Percentiles rank a stretch among this genome's conserved stretches.
Conservation (phyloP, 2,113 vertebrate species). For the Myrmecobius fasciatus region DNA sequence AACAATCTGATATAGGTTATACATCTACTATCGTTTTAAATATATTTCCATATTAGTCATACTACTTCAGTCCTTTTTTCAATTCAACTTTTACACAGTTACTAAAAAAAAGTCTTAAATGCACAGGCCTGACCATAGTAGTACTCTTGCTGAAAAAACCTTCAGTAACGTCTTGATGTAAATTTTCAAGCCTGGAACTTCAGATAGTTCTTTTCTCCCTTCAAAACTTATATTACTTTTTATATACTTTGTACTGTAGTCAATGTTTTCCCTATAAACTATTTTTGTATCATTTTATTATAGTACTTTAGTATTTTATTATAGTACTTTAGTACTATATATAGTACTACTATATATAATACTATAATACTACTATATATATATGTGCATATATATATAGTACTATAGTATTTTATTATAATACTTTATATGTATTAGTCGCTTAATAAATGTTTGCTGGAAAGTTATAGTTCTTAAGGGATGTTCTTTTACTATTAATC, state of each 20-base stretch:
- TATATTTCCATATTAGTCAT: background rate
- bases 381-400: too few species aligned
- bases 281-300: background rate
- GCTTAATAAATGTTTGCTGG: background rate
- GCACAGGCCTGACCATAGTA: background rate
- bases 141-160: background rate
- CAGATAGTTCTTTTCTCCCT: background rate
- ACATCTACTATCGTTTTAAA: too few species aligned
- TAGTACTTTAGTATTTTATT: too few species aligned
- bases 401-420: too few species aligned
- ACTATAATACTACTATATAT: too few species aligned
- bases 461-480: background rate
- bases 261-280: background rate
- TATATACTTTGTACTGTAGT: background rate
- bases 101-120: background rate
- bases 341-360: too few species aligned
- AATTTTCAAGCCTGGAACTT: background rate
- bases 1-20: too few species aligned
- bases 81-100: background rate
- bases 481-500: conserved; percentile 11
- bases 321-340: too few species aligned
- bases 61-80: background rate
- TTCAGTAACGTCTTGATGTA: background rate
- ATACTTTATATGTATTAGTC: background rate
- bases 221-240: background rate